A percentile compares a stretch with the other conserved stretches of the same genome.
These are phyloP conservation scores for Sitta europaea DNA, from an alignment of 2,113 vertebrate species.

Conservation along the genomic window DNA sequence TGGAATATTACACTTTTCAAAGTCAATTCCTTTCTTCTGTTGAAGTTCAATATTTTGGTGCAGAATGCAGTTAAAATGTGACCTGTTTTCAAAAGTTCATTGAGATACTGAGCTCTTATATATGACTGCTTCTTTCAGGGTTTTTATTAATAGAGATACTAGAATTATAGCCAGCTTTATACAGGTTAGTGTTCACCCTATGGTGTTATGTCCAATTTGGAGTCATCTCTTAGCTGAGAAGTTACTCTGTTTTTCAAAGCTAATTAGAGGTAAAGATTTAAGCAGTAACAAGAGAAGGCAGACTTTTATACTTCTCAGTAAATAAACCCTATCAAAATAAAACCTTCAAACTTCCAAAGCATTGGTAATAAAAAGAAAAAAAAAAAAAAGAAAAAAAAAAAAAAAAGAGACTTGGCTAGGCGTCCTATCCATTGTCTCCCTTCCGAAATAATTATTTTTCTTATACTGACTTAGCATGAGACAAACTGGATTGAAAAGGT, in stretches of 20 bases:
- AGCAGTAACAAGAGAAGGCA: neutral
- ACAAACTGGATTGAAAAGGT: neutral
- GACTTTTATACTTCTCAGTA: neutral
- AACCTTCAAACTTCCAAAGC: fast-evolving
- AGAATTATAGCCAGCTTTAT: neutral
- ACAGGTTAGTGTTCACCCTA: neutral
- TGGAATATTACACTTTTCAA: neutral
- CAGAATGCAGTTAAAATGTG: neutral
- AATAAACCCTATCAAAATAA: neutral
- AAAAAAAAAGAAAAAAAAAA: neutral
- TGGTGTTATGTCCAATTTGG: neutral
- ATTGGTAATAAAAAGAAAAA: neutral
- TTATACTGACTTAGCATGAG: neutral
- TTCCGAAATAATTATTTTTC: neutral
- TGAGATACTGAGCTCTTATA: neutral
- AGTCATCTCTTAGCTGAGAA: neutral
- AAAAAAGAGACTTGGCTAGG: neutral
- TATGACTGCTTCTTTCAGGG: neutral
- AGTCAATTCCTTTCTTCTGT: neutral
- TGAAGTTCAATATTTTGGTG: neutral
- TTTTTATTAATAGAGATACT: neutral
- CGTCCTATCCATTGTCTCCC: neutral
- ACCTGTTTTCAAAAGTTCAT: neutral
- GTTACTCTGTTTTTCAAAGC: neutral
- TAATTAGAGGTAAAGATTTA: neutral